These are phyloP conservation scores for Lymantria dispar DNA, from an alignment of 2,888 invertebrate genomes.

Conservation along the genomic window DNA sequence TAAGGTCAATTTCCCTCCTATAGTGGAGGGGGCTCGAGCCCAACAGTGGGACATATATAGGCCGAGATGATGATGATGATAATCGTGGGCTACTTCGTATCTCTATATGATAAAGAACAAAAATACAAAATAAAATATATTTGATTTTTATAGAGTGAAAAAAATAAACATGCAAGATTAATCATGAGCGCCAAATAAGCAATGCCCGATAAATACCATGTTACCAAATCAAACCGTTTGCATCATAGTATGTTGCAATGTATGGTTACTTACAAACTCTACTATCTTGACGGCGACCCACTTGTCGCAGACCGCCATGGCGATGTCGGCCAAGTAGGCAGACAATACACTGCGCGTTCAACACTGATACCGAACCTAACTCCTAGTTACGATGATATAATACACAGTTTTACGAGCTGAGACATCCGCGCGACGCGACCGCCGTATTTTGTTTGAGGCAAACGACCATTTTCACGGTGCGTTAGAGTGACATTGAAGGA, in stretches of 20 bases:
- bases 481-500: slow-evolving; percentile 58
- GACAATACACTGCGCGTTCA: not conserved
- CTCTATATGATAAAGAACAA: not conserved
- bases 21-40: no score
- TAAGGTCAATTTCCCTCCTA: no score
- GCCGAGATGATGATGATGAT: no score
- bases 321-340: slow-evolving; percentile 27
- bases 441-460: slow-evolving; percentile 60
- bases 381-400: slow-evolving; percentile 42
- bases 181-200: not conserved
- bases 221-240: slow-evolving; percentile 32
- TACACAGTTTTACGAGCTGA: slow-evolving; percentile 40
- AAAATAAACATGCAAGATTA: not conserved
- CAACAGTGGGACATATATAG: no score
- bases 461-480: slow-evolving; percentile 48
- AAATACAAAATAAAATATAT: not conserved
- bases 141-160: no score
- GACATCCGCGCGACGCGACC: slow-evolving; percentile 61
- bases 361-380: slow-evolving; percentile 25
- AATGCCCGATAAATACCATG: slow-evolving; percentile 1
- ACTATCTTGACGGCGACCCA: slow-evolving; percentile 81
- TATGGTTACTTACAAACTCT: slow-evolving; percentile 71
- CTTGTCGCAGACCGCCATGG: slow-evolving; percentile 78
- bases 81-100: not conserved
- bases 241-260: slow-evolving; percentile 36